Evolutionary conservation across 2,113 vertebrate species (phyloP), one percentile per base, ranked within the genome.

Genomic region (Lophochroa leadbeateri): DNA sequence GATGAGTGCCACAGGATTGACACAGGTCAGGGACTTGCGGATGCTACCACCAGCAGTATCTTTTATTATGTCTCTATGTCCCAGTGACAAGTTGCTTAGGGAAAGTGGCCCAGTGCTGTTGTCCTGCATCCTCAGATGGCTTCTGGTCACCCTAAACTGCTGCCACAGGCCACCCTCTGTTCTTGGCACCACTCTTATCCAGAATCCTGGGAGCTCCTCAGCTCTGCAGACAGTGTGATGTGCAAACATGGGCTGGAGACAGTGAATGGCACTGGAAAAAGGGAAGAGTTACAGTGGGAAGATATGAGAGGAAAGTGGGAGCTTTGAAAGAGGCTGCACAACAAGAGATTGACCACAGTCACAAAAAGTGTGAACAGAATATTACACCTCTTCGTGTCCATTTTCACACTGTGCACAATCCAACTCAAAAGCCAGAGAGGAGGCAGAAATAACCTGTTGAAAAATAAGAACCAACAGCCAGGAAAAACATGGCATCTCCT

Each of bases 31-130:
- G 41, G 43, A 47, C 33, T 52, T 55, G 46, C 10, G 52, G n/a
- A 28, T 94, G 53, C 64, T 69, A 21, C 49, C 31, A 77, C 14
- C 50, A 67, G 50, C 8, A 17, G 4, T 28, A 10, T 61, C 44
- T 86, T 37, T 68, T 55, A 25, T 13, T 1, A 0, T 0, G 1
- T 52, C 33, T 46, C 4, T 46, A 46, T 14, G 10, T 13, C 17
- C 17, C 44, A 21, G 4, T 19, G 14, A 55, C 13, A 9, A 37
- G 9, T 7, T 2, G 1, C 27, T 44, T 9, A n/a, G 61, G 53
- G 31, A 61, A 53, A 86, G 49, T 41, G 5, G 17, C 24, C 17
- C 29, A 20, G 9, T 43, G 29, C 20, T 76, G 11, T 44, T 68
- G 61, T 69, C 16, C 35, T 64, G 13, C 16, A 31, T 50, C 29